Base-by-base conservation (phyloP, 2,797 vertebrate species). In the Melanotaenia boesemani region DNA sequence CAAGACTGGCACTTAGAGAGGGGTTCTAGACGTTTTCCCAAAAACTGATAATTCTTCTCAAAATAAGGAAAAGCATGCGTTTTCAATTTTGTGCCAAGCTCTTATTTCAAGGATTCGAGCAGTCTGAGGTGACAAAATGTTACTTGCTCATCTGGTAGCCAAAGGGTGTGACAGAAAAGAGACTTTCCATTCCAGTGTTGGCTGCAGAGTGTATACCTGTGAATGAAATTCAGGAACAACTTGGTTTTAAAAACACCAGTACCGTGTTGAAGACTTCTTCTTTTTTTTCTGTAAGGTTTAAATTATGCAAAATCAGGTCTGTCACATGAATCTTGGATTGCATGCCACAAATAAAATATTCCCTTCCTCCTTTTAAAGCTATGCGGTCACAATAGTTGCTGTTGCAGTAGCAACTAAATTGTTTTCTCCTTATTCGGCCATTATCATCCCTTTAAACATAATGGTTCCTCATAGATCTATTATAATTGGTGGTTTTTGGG, bases 401-500 rank as follows among this genome's bases (percentile, higher is more conserved):
- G 63, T 65, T 71, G 24, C 74, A 66, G 22, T 16, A 68, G 54
- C 73, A 74, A 63, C 64, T 80, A 76, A 79, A 86, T 84, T 74
- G 77, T 82, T 80, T 82, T 82, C 83, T 65, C 68, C 74, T 88
- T 80, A 79, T 34, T 77, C 61, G 20, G 60, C 57, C 67, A 89
- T 85, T 76, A 86, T 76, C 72, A 75, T 84, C 86, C 84, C 69
- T 88, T 84, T 81, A 75, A 84, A 86, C 68, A 48, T 81, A 85
- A 89, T 90, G 85, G 70, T 89, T 78, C 70, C 64, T 58, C 26
- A 11, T 77, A 68, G 71, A 63, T 85, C 57, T 86, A 24, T 79
- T 78, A 67, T 44, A 76, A 72, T 72, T 82, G 71, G 12, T 15
- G 24, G 67, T 79, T 90, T 85, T 61, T 20, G 65, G 68, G 37